phyloP scores from a whole-genome alignment of 2,888 invertebrate species.

The Julus scandinavius region DNA sequence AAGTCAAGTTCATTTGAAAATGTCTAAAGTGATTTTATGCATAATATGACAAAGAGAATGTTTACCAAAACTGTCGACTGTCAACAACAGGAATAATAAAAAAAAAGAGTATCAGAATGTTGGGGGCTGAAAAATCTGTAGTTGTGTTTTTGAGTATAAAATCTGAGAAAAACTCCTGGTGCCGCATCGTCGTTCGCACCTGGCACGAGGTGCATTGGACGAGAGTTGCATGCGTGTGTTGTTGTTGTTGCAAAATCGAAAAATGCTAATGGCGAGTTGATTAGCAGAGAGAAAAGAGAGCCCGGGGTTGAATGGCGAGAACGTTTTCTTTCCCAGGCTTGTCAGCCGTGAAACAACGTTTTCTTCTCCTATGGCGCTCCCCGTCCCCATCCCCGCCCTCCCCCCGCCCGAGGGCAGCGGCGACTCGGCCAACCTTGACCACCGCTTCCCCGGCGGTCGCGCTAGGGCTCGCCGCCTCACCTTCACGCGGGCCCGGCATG shows the following conservation, averaged over 20 bases:
- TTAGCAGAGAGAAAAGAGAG: constrained; percentile 7
- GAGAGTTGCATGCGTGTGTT: not conserved
- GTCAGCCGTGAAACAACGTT: not conserved
- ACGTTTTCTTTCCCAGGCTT: constrained; percentile 22
- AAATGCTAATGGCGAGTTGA: constrained; percentile 31
- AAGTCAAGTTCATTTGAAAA: too few relatives aligned
- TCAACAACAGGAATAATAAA: too few relatives aligned
- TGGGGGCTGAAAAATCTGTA: too few relatives aligned
- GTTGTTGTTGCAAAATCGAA: constrained; percentile 11
- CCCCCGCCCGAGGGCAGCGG: not conserved
- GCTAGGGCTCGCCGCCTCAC: not conserved
- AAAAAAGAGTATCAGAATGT: too few relatives aligned
- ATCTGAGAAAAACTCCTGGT: not conserved
- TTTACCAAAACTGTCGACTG: too few relatives aligned
- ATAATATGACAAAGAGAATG: too few relatives aligned
- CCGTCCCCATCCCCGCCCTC: not conserved
- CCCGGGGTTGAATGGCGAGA: not conserved
- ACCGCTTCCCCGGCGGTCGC: constrained; percentile 2
- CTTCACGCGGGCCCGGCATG: constrained; percentile 37
- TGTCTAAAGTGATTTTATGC: too few relatives aligned
- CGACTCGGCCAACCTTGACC: constrained; percentile 40
- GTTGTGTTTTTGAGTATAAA: too few relatives aligned
- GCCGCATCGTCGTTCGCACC: not conserved
- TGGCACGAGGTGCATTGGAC: constrained; percentile 10
- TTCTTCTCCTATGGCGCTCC: not conserved